Evolutionary conservation across 2,797 vertebrate genomes (phyloP).

Genomic region (Pempheris klunzingeri): DNA sequence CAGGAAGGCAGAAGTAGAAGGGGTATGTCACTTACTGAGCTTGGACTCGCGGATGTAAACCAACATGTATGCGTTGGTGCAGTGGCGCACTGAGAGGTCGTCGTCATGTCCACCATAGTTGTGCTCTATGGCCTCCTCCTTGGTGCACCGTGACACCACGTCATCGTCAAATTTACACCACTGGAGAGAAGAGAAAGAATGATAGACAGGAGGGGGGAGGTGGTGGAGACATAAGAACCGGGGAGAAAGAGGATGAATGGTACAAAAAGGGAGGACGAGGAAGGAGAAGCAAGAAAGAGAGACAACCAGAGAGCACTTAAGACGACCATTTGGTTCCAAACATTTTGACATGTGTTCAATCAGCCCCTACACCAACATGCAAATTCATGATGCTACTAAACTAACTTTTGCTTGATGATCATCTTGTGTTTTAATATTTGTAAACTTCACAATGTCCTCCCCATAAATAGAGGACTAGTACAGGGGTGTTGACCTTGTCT

Average conservation of each 20-base stretch:
- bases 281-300: neutral
- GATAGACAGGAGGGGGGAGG: neutral
- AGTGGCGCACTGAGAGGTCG: conserved; percentile 97
- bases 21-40: conserved; percentile 88
- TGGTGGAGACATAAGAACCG: neutral
- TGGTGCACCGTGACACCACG: conserved; percentile 97
- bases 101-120: conserved; percentile 98
- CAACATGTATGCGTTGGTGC: conserved; percentile 99
- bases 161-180: conserved; percentile 99
- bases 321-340: conserved; percentile 44
- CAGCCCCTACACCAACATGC: conserved; percentile 6
- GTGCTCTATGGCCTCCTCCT: conserved; percentile 98
- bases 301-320: conserved; percentile 53
- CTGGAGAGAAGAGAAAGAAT: conserved; percentile 70
- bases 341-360: conserved; percentile 17
- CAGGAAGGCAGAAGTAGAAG: neutral
- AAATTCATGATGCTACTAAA: neutral
- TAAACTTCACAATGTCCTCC: neutral
- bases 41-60: conserved; percentile 99
- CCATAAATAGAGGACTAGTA: neutral
- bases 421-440: neutral
- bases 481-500: neutral
- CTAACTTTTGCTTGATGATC: neutral
- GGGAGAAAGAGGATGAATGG: neutral
- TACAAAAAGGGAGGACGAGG: neutral